These are phyloP conservation scores for Caenorhabditis doughertyi DNA, from an alignment of 2,888 invertebrate species.

Conservation along the genomic window DNA sequence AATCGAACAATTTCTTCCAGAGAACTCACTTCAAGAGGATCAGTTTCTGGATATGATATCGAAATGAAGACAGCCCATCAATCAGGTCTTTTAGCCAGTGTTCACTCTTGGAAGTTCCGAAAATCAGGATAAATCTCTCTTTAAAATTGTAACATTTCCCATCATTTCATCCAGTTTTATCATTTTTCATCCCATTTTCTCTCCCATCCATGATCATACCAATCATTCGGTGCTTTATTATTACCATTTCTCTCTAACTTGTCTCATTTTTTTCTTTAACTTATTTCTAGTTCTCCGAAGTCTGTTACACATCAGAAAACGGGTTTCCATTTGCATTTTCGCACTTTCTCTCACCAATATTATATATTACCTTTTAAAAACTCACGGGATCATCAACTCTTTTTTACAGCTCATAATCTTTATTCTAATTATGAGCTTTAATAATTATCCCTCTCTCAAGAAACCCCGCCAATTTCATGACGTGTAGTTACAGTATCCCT, in stretches of 20 bases:
- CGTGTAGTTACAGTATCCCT: slow-evolving; percentile 49
- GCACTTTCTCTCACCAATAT: neutral
- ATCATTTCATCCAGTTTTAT: neutral
- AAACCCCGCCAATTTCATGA: slow-evolving; percentile 31
- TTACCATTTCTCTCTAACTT: neutral
- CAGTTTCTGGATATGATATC: slow-evolving; percentile 52
- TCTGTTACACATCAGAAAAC: slow-evolving; percentile 22
- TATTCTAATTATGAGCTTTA: slow-evolving; percentile 37
- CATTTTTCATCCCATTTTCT: neutral
- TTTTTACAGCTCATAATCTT: slow-evolving; percentile 14
- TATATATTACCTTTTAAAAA: neutral
- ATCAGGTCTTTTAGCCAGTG: slow-evolving; percentile 40
- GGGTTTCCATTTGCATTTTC: slow-evolving; percentile 36
- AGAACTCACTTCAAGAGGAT: slow-evolving; percentile 59
- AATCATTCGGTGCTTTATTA: slow-evolving; percentile 30
- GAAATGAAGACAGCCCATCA: slow-evolving; percentile 43
- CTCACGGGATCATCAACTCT: slow-evolving; percentile 14
- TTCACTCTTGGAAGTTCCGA: slow-evolving; percentile 59
- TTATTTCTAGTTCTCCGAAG: slow-evolving; percentile 3
- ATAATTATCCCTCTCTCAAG: neutral
- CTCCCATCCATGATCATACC: slow-evolving; percentile 19
- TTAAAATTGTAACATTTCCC: too few species aligned
- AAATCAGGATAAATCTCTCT: slow-evolving; percentile 39
- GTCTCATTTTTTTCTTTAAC: slow-evolving; percentile 10
- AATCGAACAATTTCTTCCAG: slow-evolving; percentile 29